These are phyloP conservation scores for Stegophylla sp. DNA, from an alignment of 2,888 invertebrate species.

Conservation along the genomic window DNA sequence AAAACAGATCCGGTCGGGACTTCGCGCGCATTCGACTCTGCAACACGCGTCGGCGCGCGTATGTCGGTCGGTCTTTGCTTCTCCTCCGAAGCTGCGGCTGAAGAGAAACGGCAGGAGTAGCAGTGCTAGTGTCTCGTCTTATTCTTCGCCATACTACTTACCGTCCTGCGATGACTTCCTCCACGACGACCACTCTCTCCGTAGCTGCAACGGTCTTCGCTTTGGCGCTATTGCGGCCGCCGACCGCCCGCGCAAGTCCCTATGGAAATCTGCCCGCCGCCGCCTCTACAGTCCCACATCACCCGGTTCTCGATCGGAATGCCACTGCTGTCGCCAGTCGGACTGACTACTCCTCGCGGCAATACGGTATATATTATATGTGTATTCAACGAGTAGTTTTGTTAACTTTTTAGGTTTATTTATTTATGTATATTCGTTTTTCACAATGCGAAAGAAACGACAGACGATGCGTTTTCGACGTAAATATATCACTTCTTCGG, in stretches of 20 bases:
- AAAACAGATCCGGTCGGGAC: neutral
- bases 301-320: neutral
- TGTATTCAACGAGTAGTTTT: too few relatives aligned
- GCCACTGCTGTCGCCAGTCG: neutral
- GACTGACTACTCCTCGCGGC: neutral
- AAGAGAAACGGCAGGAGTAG: too few relatives aligned
- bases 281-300: neutral
- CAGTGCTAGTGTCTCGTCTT: too few relatives aligned
- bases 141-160: too few relatives aligned
- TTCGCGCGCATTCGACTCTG: neutral
- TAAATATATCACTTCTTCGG: too few relatives aligned
- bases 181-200: neutral
- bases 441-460: too few relatives aligned
- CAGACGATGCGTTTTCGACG: too few relatives aligned
- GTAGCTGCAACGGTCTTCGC: too few relatives aligned
- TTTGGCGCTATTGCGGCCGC: neutral
- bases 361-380: conserved; percentile 6
- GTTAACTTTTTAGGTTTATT: too few relatives aligned
- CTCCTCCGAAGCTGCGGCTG: too few relatives aligned
- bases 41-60: neutral
- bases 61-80: neutral
- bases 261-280: neutral
- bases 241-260: neutral
- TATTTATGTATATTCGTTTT: too few relatives aligned
- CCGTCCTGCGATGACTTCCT: neutral